A percentile compares a stretch with the other conserved stretches of the same genome.
Evolutionary conservation across 2,113 vertebrate species (phyloP).

Genomic region (Phrynocephalus versicolor): DNA sequence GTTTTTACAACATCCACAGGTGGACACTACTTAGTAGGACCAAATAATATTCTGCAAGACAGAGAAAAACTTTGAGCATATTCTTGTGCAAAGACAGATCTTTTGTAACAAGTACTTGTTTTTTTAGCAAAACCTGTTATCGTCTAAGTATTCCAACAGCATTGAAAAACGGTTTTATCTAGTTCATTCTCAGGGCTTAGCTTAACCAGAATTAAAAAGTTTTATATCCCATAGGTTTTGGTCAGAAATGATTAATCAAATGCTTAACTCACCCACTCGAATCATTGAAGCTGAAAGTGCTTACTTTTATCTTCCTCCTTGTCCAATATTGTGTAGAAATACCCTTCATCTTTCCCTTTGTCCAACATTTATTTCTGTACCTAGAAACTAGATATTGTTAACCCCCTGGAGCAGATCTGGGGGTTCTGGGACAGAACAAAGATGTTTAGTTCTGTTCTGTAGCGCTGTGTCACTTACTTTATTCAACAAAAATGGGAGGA

Average conservation of each 20-base stretch:
- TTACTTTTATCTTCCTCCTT: background rate
- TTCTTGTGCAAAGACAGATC: conserved; percentile 38
- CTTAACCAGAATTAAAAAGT: background rate
- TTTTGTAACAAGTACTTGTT: conserved; percentile 26
- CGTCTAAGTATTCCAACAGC: conserved; percentile 6
- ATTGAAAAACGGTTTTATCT: conserved; percentile 32
- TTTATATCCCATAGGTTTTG: background rate
- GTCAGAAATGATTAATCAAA: background rate
- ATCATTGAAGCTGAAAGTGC: background rate
- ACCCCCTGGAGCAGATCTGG: background rate
- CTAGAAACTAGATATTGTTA: background rate
- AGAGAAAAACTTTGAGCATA: background rate
- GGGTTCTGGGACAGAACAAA: too few species aligned
- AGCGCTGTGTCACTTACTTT: too few species aligned
- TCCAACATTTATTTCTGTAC: background rate
- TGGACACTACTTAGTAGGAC: too few species aligned
- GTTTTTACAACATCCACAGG: conserved; percentile 23
- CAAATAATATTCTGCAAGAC: background rate
- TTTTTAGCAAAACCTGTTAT: conserved; percentile 20
- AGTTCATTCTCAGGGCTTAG: background rate
- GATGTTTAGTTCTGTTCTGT: too few species aligned
- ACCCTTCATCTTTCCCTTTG: background rate
- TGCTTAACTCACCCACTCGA: background rate
- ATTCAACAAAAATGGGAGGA: too few species aligned
- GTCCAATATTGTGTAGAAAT: background rate